phyloP scores from a whole-genome alignment of 2,113 vertebrate genomes.

The Phylloscopus trochiloides region DNA sequence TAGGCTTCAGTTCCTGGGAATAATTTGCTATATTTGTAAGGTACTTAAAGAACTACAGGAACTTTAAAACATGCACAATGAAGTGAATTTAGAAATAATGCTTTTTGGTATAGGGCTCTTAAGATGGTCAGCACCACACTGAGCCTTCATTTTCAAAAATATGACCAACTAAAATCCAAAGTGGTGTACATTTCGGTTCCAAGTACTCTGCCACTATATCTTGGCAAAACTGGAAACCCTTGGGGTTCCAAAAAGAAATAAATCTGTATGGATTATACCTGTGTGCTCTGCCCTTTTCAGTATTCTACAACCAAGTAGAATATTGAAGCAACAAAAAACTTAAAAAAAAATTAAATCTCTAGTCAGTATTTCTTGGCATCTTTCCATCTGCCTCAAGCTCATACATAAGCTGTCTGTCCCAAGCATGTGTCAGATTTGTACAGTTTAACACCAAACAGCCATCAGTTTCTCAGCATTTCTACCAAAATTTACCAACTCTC shows the following conservation, averaged over 20 bases:
- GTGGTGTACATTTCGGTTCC: background rate
- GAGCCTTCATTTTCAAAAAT: background rate
- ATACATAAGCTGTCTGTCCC: background rate
- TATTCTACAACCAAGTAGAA: slow-evolving; percentile 48
- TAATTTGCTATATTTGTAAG: background rate
- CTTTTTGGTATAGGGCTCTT: background rate
- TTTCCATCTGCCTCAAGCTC: background rate
- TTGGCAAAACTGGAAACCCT: background rate
- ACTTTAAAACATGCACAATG: background rate
- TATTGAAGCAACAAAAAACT: slow-evolving; percentile 7
- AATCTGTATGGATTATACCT: slow-evolving; percentile 42
- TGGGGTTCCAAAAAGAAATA: background rate
- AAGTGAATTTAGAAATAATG: background rate
- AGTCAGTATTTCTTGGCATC: background rate
- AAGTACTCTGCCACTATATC: background rate
- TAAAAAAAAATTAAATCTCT: background rate
- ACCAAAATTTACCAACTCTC: background rate
- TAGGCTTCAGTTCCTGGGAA: background rate
- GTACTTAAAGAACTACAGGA: background rate
- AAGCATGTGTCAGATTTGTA: background rate
- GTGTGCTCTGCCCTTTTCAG: slow-evolving; percentile 1
- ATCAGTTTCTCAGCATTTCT: background rate
- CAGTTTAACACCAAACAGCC: slow-evolving; percentile 22
- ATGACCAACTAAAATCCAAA: background rate
- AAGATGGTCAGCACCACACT: background rate